Conservation (phyloP, 2,888 invertebrate species). For the Cheilosia soror region DNA sequence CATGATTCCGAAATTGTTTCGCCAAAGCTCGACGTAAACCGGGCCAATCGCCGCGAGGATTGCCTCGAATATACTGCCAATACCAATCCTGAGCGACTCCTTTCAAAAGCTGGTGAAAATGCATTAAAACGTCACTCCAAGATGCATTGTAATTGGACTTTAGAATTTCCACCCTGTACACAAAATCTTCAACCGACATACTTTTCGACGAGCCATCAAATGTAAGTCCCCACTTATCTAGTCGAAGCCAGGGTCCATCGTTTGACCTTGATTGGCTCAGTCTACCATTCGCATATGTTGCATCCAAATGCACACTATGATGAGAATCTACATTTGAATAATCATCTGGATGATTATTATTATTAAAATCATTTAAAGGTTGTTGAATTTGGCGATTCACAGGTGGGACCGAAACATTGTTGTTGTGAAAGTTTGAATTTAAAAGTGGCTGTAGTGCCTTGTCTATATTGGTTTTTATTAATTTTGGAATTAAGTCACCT, state of each 20-base stretch:
- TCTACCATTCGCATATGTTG: background rate
- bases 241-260: background rate
- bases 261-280: background rate
- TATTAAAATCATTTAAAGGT: too few relatives aligned
- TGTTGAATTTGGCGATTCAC: too few relatives aligned
- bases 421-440: background rate
- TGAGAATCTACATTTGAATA: background rate
- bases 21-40: background rate
- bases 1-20: slow-evolving; percentile 7
- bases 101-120: background rate
- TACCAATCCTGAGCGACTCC: slow-evolving; percentile 25
- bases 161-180: too few relatives aligned
- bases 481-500: background rate
- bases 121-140: slow-evolving; percentile 21
- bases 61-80: slow-evolving; percentile 13
- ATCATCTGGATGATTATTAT: background rate
- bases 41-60: slow-evolving; percentile 4
- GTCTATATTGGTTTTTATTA: background rate
- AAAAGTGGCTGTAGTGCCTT: background rate
- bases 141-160: background rate
- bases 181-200: too few relatives aligned
- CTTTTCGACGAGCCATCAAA: too few relatives aligned
- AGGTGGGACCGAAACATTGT: background rate
- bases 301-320: background rate
- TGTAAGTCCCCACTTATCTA: slow-evolving; percentile 31